Conservation (phyloP, 2,113 vertebrate genomes). For the Xenopus tropicalis region DNA sequence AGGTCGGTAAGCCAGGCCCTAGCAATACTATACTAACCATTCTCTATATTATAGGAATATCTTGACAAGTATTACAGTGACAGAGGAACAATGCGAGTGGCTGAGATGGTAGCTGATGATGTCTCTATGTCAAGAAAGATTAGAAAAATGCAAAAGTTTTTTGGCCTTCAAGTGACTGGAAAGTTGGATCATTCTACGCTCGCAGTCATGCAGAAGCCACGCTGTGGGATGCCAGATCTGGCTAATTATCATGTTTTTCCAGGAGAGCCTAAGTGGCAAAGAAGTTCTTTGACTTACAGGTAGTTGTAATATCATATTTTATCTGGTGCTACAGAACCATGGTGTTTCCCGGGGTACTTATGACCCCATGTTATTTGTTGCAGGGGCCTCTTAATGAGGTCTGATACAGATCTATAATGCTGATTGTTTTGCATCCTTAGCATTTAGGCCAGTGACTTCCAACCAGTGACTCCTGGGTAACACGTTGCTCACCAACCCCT, state of each 20-base stretch:
- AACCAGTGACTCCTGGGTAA: no score
- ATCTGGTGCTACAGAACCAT: no score
- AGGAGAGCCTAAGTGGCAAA: slow-evolving; percentile 64
- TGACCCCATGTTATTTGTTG: no score
- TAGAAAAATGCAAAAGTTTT: slow-evolving; percentile 64
- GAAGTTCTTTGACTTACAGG: slow-evolving; percentile 69
- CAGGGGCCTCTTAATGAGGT: no score
- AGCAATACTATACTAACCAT: background rate
- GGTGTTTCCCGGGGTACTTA: no score
- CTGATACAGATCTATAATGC: no score
- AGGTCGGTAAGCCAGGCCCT: no score
- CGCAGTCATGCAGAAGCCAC: slow-evolving; percentile 60
- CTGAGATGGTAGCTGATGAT: slow-evolving; percentile 32
- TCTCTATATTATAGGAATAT: slow-evolving; percentile 44
- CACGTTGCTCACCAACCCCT: no score
- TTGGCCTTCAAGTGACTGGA: slow-evolving; percentile 62
- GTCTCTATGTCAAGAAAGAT: slow-evolving; percentile 49
- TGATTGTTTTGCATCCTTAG: no score
- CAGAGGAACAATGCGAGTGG: slow-evolving; percentile 42
- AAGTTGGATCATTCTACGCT: slow-evolving; percentile 58
- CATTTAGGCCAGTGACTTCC: no score
- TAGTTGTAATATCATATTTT: slow-evolving; percentile 37
- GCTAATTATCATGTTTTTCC: slow-evolving; percentile 63
- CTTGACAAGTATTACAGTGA: slow-evolving; percentile 48
- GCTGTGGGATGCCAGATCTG: slow-evolving; percentile 63